Conservation (phyloP, 2,113 vertebrate genomes). For the Baryphthengus martii region DNA sequence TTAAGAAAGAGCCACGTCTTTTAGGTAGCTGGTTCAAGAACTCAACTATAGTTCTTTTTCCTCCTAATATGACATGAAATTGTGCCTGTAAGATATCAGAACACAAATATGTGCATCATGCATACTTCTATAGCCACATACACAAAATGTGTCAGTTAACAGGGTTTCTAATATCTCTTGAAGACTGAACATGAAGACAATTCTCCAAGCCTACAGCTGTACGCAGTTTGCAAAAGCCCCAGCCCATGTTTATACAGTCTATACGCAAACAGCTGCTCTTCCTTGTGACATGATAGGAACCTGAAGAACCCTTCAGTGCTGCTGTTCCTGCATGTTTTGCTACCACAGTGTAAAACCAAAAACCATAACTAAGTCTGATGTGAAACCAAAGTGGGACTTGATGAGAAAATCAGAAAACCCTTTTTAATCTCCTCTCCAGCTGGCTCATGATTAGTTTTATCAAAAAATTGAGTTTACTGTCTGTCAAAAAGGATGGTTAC, state of each 20-base stretch:
- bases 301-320: background rate
- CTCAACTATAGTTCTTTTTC: background rate
- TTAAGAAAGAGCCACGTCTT: background rate
- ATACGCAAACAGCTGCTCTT: background rate
- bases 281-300: background rate
- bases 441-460: background rate
- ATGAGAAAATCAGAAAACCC: background rate
- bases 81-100: background rate
- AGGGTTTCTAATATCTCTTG: background rate
- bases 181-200: background rate
- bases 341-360: background rate
- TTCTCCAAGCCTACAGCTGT: background rate
- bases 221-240: background rate
- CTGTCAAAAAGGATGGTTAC: background rate
- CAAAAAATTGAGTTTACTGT: background rate
- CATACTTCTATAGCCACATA: background rate
- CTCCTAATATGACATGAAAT: background rate
- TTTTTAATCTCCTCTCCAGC: background rate
- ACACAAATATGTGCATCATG: background rate
- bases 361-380: background rate
- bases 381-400: background rate
- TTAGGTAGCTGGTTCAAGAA: background rate
- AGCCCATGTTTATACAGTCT: background rate
- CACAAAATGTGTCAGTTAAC: background rate
- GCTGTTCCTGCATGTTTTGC: background rate